Evolutionary conservation across 2,888 invertebrate genomes (phyloP).

Genomic region (Dusona sp.): DNA sequence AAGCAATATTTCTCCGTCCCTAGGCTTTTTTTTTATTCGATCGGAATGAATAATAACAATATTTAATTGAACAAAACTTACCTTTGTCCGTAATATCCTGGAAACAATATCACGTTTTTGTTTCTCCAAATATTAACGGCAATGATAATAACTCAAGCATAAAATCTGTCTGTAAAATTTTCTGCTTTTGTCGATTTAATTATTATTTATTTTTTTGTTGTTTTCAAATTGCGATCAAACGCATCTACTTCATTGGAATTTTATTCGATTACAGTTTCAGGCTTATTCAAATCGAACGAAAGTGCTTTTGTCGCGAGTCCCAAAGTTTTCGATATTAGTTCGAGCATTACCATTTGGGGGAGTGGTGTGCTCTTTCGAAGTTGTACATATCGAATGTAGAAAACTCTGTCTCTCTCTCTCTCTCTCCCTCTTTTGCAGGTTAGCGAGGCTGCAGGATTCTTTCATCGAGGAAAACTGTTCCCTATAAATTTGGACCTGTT

Average conservation of each 20-base stretch:
- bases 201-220: not conserved
- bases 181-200: not conserved
- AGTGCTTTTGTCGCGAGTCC: slow-evolving; percentile 19
- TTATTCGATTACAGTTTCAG: not conserved
- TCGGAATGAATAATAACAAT: slow-evolving; percentile 8
- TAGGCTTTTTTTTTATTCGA: not conserved
- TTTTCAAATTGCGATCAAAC: not conserved
- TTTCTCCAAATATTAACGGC: not conserved
- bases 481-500: slow-evolving; percentile 65
- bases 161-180: not conserved
- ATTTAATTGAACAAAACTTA: slow-evolving; percentile 20
- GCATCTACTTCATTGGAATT: not conserved
- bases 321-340: slow-evolving; percentile 44
- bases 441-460: not conserved
- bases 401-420: not conserved
- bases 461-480: slow-evolving; percentile 49
- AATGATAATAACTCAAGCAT: not conserved
- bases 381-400: not conserved
- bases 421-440: not conserved
- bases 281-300: slow-evolving; percentile 14
- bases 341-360: slow-evolving; percentile 36
- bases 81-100: slow-evolving; percentile 7
- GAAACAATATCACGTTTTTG: not conserved
- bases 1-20: slow-evolving; percentile 34
- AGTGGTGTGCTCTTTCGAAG: not conserved